Evolutionary conservation across 2,113 vertebrate genomes (phyloP).

Genomic region (Oncorhynchus nerka): DNA sequence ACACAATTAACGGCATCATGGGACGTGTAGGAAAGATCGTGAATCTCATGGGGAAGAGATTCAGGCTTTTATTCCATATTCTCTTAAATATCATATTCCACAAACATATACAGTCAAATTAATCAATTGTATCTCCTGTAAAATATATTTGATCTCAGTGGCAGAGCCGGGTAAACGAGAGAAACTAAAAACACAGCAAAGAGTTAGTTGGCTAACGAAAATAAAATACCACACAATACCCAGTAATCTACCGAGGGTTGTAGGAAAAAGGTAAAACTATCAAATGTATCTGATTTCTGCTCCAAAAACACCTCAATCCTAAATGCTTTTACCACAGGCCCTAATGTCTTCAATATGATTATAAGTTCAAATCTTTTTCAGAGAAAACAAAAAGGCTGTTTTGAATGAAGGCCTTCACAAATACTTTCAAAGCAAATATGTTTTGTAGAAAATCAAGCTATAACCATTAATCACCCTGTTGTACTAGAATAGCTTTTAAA

Average conservation of each 20-base stretch:
- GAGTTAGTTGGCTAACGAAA: background rate
- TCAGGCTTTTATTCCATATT: conserved; percentile 65
- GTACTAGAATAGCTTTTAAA: conserved; percentile 59
- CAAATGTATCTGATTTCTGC: too few relatives aligned
- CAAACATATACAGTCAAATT: conserved; percentile 62
- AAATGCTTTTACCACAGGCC: background rate
- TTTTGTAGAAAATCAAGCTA: conserved; percentile 35
- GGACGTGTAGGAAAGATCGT: conserved; percentile 42
- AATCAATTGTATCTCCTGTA: conserved; percentile 14
- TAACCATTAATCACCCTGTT: conserved; percentile 53
- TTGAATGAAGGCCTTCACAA: conserved; percentile 53
- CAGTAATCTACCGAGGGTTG: background rate
- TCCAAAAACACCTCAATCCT: background rate
- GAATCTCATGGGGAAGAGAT: background rate
- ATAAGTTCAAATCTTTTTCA: background rate
- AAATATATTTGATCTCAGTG: too few relatives aligned
- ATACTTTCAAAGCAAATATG: conserved; percentile 33
- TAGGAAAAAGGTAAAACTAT: too few relatives aligned
- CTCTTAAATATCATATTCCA: conserved; percentile 77
- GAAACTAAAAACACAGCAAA: conserved; percentile 21
- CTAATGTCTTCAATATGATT: background rate
- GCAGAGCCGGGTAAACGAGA: conserved; percentile 30
- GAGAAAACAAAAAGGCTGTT: background rate
- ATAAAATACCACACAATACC: background rate
- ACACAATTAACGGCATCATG: conserved; percentile 36